Base-by-base conservation (phyloP, 2,797 vertebrate genomes). In the Dipus sagitta region DNA sequence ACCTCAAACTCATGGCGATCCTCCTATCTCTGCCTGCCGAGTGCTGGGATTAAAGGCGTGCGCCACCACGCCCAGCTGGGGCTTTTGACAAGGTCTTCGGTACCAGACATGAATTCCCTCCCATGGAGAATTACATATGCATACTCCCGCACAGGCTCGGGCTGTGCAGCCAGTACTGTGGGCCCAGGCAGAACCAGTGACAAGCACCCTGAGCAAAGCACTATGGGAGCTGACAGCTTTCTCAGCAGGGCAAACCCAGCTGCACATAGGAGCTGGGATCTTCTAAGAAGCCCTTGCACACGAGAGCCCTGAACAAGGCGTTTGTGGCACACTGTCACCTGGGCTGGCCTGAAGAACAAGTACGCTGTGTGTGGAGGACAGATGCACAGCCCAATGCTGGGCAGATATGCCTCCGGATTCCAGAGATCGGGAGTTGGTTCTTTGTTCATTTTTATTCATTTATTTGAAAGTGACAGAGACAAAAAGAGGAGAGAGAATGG, bases 261-360 rank as follows among this genome's bases (percentile, higher is more conserved):
- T 21, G 32, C 11, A 75, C 54, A 17, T 58, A 0, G 42, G 78
- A 13, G 28, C 12, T 9, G 7, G 2, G 5, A 8, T 47, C 76
- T 60, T 7, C 80, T 67, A 0, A 4, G 11, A 28, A 52, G 71
- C 14, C 28, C 30, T 11, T 1, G 0, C 5, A 7, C 1, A 1
- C 3, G 6, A 86, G 34, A 23, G 13, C 3, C 1, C 3, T 1
- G 21, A 8, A 10, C 54, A 60, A 4, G 10, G 14, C 24, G 26
- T n/a, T 75, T 7, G 18, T 18, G 28, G 26, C 78, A 71, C 42
- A 20, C 68, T 2, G 4, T 20, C 9, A 17, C 34, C 77, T 6
- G 34, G 62, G 42, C 82, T 81, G 47, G 13, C n/a, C 20, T 4
- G 58, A 10, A 24, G 21, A 34, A 0, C 0, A 13, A 38, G 10